Conservation (phyloP, 2,797 vertebrate genomes). For the Pipistrellus pygmaeus region DNA sequence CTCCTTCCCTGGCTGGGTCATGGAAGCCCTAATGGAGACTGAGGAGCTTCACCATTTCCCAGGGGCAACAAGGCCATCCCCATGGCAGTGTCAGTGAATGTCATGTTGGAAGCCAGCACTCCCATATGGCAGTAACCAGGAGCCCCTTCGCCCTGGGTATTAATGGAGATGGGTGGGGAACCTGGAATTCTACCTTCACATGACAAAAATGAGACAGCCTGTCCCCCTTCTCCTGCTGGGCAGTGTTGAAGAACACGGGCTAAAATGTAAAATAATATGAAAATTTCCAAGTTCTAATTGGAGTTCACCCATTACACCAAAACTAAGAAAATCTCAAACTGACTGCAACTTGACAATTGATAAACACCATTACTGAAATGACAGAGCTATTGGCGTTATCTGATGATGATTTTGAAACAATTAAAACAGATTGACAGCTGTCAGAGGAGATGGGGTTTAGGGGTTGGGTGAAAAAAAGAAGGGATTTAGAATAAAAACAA, state of each 20-base stretch:
- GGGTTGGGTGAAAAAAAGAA: background rate
- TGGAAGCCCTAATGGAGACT: background rate
- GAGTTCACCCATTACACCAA: background rate
- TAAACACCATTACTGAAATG: background rate
- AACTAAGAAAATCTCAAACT: background rate
- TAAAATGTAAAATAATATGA: background rate
- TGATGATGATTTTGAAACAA: background rate
- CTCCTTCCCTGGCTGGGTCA: background rate
- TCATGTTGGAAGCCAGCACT: background rate
- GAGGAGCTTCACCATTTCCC: background rate
- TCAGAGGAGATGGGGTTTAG: background rate
- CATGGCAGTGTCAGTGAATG: background rate
- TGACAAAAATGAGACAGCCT: background rate
- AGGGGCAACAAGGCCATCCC: background rate
- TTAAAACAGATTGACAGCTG: background rate
- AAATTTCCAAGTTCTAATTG: background rate
- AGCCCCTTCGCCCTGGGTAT: background rate
- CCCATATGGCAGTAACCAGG: background rate
- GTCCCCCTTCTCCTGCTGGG: background rate
- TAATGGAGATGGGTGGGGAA: background rate
- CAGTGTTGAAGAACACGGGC: background rate
- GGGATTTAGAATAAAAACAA: background rate
- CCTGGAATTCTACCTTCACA: background rate
- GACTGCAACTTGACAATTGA: background rate
- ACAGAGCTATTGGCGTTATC: background rate